Percentiles rank a stretch among this genome's conserved stretches.
Evolutionary conservation across 2,797 vertebrate genomes (phyloP).

Genomic region (Phoeniculus purpureus): DNA sequence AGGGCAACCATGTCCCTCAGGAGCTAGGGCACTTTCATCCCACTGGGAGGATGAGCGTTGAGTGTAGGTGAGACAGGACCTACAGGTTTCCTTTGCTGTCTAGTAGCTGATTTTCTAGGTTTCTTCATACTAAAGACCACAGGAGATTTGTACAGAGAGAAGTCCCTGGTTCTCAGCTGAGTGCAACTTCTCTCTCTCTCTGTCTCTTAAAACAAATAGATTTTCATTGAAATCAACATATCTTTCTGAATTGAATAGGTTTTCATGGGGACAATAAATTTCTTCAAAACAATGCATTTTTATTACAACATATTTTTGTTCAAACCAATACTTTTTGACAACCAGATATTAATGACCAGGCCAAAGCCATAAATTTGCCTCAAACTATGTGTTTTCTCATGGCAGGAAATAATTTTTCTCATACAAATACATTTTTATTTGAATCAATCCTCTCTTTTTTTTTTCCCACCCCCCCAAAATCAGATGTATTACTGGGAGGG

Average conservation of each 20-base stretch:
- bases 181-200: conserved; percentile 23
- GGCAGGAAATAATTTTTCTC: conserved; percentile 85
- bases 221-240: conserved; percentile 84
- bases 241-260: conserved; percentile 80
- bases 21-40: not conserved
- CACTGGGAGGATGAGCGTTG: not conserved
- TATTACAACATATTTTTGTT: conserved; percentile 88
- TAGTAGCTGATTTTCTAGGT: conserved; percentile 9
- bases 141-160: conserved; percentile 35
- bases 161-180: conserved; percentile 30
- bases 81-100: not conserved
- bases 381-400: conserved; percentile 83
- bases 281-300: conserved; percentile 87
- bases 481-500: conserved; percentile 69
- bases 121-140: conserved; percentile 36
- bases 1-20: not conserved
- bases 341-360: conserved; percentile 85
- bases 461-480: conserved; percentile 62
- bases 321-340: conserved; percentile 88
- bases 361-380: conserved; percentile 83
- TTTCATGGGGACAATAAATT: conserved; percentile 86
- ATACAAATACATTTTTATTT: conserved; percentile 85
- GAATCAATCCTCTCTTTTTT: conserved; percentile 76
- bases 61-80: not conserved
- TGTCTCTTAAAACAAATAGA: conserved; percentile 79